A percentile compares a stretch with the other conserved stretches of the same genome.
Conservation (phyloP, 2,888 invertebrate genomes). For the Drosophila sordidula region DNA sequence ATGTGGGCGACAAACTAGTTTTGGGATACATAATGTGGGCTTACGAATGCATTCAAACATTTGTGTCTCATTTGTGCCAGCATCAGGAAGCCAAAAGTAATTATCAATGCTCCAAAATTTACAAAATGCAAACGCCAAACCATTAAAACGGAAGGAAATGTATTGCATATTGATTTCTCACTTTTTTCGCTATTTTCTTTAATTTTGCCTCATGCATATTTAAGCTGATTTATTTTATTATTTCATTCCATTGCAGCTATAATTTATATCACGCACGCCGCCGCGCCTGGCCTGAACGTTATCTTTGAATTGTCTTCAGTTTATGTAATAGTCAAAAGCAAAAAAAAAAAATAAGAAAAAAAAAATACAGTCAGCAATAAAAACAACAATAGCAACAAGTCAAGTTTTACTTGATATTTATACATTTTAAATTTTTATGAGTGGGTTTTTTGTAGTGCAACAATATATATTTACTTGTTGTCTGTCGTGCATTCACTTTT, state of each 20-base stretch:
- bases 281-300: conserved; percentile 10
- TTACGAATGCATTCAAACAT: neutral
- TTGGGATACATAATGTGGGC: neutral
- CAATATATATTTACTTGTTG: conserved; percentile 29
- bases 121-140: conserved; percentile 14
- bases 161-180: conserved; percentile 60
- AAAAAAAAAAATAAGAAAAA: neutral
- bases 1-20: conserved; percentile 32
- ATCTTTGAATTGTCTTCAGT: conserved; percentile 35
- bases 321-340: conserved; percentile 54
- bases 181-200: conserved; percentile 14
- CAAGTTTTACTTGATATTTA: conserved; percentile 46
- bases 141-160: conserved; percentile 73
- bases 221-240: conserved; percentile 72
- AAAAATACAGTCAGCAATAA: neutral
- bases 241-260: conserved; percentile 59
- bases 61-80: conserved; percentile 15
- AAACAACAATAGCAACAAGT: conserved; percentile 10
- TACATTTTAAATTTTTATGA: conserved; percentile 36
- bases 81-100: conserved; percentile 35
- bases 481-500: conserved; percentile 69
- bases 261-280: conserved; percentile 73
- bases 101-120: conserved; percentile 15
- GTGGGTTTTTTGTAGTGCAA: conserved; percentile 26
- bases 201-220: conserved; percentile 60